phyloP scores from a whole-genome alignment of 2,888 invertebrate genomes.

The Eilema sororculum region DNA sequence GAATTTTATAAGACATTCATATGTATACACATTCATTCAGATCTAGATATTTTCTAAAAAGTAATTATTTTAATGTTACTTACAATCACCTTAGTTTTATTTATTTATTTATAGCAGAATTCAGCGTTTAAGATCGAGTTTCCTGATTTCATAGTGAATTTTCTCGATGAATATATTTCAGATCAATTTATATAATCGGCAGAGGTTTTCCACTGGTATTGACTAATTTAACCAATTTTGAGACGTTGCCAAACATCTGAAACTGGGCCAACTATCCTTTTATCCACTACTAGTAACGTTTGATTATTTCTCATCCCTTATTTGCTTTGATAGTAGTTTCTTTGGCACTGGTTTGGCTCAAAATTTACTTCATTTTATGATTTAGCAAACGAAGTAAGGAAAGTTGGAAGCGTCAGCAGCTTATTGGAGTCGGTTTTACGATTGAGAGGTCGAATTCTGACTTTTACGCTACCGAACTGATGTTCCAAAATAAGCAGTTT shows the following conservation, averaged over 20 bases:
- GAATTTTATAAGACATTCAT: too few relatives aligned
- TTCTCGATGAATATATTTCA: background rate
- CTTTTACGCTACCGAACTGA: too few relatives aligned
- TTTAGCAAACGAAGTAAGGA: background rate
- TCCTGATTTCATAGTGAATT: background rate
- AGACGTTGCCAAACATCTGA: conserved; percentile 4
- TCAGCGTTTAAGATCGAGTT: background rate
- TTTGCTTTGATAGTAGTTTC: background rate
- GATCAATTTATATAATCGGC: background rate
- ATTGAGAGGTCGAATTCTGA: too few relatives aligned
- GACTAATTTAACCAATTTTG: conserved; percentile 2
- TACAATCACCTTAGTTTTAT: background rate
- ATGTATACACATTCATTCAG: too few relatives aligned
- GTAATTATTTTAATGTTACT: too few relatives aligned
- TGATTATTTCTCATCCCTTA: conserved; percentile 1
- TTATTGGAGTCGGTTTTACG: too few relatives aligned
- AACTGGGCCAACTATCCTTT: conserved; percentile 1
- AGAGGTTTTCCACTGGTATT: conserved; percentile 3
- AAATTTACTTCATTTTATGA: background rate
- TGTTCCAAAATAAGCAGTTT: too few relatives aligned
- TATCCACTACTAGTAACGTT: conserved; percentile 4
- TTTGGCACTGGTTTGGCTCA: background rate
- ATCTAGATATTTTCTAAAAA: too few relatives aligned
- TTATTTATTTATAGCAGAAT: background rate
- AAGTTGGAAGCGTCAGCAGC: background rate